Conservation (phyloP, 2,888 invertebrate genomes). For the Hyposoter didymator region DNA sequence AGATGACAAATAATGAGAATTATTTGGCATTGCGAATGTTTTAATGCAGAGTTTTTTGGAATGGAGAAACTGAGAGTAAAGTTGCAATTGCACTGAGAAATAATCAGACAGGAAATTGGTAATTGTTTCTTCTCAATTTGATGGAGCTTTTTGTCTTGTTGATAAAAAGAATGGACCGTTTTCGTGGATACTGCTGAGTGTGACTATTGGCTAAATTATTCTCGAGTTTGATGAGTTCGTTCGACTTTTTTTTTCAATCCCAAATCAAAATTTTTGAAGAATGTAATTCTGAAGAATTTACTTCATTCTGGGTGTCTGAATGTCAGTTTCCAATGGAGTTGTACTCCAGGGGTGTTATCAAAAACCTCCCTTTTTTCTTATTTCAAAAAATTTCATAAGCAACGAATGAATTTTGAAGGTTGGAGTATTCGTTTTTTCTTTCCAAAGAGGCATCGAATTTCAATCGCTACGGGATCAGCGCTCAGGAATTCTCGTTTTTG, state of each 20-base stretch:
- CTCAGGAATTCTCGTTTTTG: no score
- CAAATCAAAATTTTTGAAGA: neutral
- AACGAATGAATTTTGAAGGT: neutral
- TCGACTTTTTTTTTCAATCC: neutral
- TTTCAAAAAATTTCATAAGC: neutral
- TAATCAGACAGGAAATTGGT: neutral
- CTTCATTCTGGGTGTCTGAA: neutral
- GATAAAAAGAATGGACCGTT: constrained; percentile 16
- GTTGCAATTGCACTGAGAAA: neutral
- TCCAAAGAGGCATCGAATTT: constrained; percentile 1
- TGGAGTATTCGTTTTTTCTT: neutral
- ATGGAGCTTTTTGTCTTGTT: neutral
- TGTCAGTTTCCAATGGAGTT: neutral
- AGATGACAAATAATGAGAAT: neutral
- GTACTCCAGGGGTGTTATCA: neutral
- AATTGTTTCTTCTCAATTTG: neutral
- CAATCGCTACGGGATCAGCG: neutral
- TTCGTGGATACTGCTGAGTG: neutral
- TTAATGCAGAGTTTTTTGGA: neutral
- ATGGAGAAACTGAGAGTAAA: neutral
- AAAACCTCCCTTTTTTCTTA: neutral
- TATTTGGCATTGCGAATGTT: neutral
- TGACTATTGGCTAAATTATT: neutral
- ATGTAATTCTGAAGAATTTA: no score
- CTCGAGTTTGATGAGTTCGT: neutral